phyloP scores from a whole-genome alignment of 92 coral and sea anemone genomes.

The Siderastrea siderea region DNA sequence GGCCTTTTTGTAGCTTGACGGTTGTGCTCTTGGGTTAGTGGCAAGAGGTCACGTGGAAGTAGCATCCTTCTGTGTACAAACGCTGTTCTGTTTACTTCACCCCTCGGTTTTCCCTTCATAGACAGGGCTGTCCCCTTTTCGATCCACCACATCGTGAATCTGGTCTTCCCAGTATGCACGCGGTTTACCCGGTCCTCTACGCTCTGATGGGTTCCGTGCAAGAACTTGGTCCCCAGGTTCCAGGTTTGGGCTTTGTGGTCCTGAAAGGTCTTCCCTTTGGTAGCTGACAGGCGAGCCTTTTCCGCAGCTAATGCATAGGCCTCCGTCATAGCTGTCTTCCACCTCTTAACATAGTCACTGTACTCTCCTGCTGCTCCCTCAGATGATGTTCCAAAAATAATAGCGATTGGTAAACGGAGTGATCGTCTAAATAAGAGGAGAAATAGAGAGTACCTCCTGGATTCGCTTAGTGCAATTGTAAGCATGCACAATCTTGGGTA shows the following conservation, averaged over 20 bases:
- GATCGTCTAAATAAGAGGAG: neutral
- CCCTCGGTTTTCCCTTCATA: slow-evolving; percentile 35
- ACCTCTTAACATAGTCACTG: no score
- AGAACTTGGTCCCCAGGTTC: slow-evolving; percentile 42
- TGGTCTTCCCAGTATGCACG: slow-evolving; percentile 55
- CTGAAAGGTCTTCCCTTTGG: slow-evolving; percentile 22
- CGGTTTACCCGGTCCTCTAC: slow-evolving; percentile 37
- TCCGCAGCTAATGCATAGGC: slow-evolving; percentile 31
- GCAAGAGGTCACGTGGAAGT: slow-evolving; percentile 37
- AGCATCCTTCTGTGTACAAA: slow-evolving; percentile 39
- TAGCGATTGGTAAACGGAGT: neutral
- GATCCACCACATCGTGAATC: slow-evolving; percentile 40
- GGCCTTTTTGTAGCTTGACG: neutral
- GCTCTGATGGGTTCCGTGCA: slow-evolving; percentile 35
- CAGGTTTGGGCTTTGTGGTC: slow-evolving; percentile 34
- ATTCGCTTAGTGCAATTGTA: slow-evolving; percentile 64
- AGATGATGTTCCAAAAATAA: neutral
- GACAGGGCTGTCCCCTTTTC: slow-evolving; percentile 32
- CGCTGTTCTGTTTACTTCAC: neutral
- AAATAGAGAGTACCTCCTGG: neutral
- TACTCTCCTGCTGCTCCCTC: no score
- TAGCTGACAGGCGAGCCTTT: neutral
- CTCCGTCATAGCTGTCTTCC: slow-evolving; percentile 17
- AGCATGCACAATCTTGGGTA: slow-evolving; percentile 48
- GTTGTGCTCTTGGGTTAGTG: neutral